Evolutionary conservation across 2,797 vertebrate genomes (phyloP).

Genomic region (Rhabdophis nuchalis): DNA sequence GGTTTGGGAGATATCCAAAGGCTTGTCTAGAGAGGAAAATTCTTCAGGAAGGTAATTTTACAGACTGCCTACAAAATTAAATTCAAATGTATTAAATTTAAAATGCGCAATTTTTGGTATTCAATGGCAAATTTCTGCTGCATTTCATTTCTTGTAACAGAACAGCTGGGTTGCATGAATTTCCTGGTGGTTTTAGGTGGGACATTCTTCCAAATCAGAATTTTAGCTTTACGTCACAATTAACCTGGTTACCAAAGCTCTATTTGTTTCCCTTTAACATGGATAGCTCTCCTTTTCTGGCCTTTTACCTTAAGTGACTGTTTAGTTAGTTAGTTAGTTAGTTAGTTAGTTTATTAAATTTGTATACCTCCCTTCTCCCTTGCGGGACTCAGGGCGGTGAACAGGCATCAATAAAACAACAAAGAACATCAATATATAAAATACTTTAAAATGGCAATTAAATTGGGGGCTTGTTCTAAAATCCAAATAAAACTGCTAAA

Average conservation of each 20-base stretch:
- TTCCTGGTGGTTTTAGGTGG: neutral
- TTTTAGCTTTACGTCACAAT: neutral
- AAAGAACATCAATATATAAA: too few species aligned
- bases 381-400: too few species aligned
- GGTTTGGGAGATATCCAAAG: neutral
- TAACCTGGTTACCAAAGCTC: neutral
- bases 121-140: conserved; percentile 3
- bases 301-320: neutral
- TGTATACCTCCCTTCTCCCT: too few species aligned
- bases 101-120: conserved; percentile 8
- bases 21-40: neutral
- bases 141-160: conserved; percentile 11
- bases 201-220: neutral
- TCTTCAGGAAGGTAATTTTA: conserved; percentile 1
- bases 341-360: too few species aligned
- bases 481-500: too few species aligned
- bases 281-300: accelerated
- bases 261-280: neutral
- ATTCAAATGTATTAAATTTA: conserved; percentile 14
- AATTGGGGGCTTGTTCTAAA: too few species aligned
- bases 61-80: conserved; percentile 4
- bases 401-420: too few species aligned
- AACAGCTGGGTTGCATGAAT: neutral
- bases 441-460: too few species aligned
- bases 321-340: too few species aligned